Base-by-base conservation (phyloP, 2,888 invertebrate species). In the Thumatha senex region DNA sequence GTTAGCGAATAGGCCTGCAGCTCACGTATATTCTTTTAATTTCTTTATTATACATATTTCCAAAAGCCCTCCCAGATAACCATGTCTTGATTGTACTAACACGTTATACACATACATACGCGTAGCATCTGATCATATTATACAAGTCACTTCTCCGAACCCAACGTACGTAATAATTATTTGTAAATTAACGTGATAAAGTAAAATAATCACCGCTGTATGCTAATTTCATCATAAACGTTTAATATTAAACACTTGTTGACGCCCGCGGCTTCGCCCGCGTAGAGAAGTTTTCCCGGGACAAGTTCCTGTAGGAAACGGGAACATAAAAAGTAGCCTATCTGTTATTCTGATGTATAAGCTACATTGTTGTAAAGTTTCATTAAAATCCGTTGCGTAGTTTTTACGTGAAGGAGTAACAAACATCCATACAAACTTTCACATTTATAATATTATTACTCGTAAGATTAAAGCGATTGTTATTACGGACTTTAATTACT, bases 401-500 rank as follows among this genome's bases (percentile, higher is more conserved):
- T n/a, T n/a, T n/a, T n/a, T n/a, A n/a, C n/a, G n/a, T n/a, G n/a
- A n/a, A n/a, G n/a, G n/a, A n/a, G n/a, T n/a, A n/a, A n/a, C n/a
- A n/a, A n/a, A n/a, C n/a, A n/a, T n/a, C n/a, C n/a, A n/a, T n/a
- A n/a, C n/a, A n/a, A n/a, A n/a, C n/a, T n/a, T n/a, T n/a, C n/a
- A n/a, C n/a, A n/a, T n/a, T n/a, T n/a, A n/a, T n/a, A n/a, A n/a
- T n/a, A n/a, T n/a, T n/a, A n/a, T n/a, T n/a, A n/a, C n/a, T n/a
- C n/a, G n/a, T n/a, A n/a, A n/a, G n/a, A n/a, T 82, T 80, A 80
- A 74, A 75, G 66, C 72, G 71, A 80, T 81, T 79, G 78, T 82
- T 83, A 82, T 83, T 83, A 74, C 76, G 62, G 74, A 80, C 78
- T 79, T 86, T 89, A 89, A 89, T 88, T 86, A 84, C 81, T 76